Evolutionary conservation across 2,113 vertebrate genomes (phyloP), one percentile per base, ranked within the genome.

Genomic region (Epinephelus cyanopodus): DNA sequence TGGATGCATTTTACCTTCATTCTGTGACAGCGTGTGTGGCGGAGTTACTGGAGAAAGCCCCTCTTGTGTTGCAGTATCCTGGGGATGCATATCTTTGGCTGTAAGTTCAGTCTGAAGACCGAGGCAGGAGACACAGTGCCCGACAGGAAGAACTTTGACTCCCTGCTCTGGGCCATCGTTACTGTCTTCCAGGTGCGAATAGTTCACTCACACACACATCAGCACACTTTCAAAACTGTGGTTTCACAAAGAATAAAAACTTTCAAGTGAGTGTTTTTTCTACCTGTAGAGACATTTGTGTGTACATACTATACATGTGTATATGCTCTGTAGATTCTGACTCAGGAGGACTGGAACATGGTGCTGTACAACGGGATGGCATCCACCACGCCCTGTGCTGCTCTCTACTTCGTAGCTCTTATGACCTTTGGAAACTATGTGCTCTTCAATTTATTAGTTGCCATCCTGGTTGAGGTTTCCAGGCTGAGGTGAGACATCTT

Each of bases 401-500:
- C 98, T 18, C 97, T 99, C 75, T 99, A 99, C 90, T 99, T 99
- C 7, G 98, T 99, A 0, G 98, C 98, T 54, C 96, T 99, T 47
- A 99, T 99, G 98, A 99, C 98, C 0, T 99, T 99, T 29, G 98
- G 98, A 82, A 99, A 99, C 94, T 99, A 99, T 0, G 98, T 99
- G 68, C 97, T 99, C 85, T 99, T 99, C 91, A 99, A 99, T 93
- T 95, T 99, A 63, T 92, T 99, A 77, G 98, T 99, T 73, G 98
- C 98, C 86, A 99, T 99, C 94, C 92, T 99, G 23, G 98, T 99
- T 52, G 98, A 99, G 88, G 98, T 60, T 99, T 99, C 90, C 98
- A 99, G 93, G 98, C 98, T 1, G 98, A 99, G 97, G 98, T 99
- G 64, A 80, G 86, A n/a, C 56, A 13, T 21, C 21, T 54, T 37